A percentile compares a stretch with the other conserved stretches of the same genome.
Evolutionary conservation across 2,888 invertebrate genomes (phyloP).

Genomic region (Sinohyriopsis cumingii): DNA sequence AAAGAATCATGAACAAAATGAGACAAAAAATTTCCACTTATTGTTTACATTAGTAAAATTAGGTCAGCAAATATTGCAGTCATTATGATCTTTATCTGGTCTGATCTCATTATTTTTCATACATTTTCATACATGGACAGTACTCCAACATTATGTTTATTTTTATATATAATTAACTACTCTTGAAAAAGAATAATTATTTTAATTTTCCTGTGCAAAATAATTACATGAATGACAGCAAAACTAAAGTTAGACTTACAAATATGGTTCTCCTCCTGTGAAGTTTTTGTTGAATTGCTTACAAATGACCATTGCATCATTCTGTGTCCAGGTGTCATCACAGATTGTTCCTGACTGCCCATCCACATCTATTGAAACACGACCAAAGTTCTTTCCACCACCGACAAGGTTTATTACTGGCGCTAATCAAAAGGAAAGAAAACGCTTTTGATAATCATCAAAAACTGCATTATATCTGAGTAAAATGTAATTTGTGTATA

Average conservation of each 20-base stretch:
- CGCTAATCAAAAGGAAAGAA: constrained; percentile 29
- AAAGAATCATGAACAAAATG: too few species aligned
- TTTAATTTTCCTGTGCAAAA: too few species aligned
- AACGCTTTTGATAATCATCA: neutral
- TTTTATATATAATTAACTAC: too few species aligned
- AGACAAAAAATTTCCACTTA: too few species aligned
- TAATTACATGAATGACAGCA: neutral
- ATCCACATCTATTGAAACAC: constrained; percentile 79
- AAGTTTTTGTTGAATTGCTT: constrained; percentile 38
- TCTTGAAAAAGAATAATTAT: too few species aligned
- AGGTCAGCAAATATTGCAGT: constrained; percentile 8
- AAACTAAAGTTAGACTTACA: constrained; percentile 13
- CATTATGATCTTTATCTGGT: neutral
- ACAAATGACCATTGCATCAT: constrained; percentile 53
- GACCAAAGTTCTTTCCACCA: constrained; percentile 42
- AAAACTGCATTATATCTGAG: too few species aligned
- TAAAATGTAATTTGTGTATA: too few species aligned
- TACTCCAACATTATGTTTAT: too few species aligned
- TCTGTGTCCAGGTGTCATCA: constrained; percentile 42
- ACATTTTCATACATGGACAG: too few species aligned
- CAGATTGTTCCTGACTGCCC: constrained; percentile 44
- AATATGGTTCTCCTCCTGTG: constrained; percentile 36
- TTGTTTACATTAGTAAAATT: too few species aligned
- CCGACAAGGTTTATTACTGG: constrained; percentile 35
- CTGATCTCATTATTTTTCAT: neutral